Evolutionary conservation across 2,888 invertebrate genomes (phyloP).

Genomic region (Dryomyza anilis): DNA sequence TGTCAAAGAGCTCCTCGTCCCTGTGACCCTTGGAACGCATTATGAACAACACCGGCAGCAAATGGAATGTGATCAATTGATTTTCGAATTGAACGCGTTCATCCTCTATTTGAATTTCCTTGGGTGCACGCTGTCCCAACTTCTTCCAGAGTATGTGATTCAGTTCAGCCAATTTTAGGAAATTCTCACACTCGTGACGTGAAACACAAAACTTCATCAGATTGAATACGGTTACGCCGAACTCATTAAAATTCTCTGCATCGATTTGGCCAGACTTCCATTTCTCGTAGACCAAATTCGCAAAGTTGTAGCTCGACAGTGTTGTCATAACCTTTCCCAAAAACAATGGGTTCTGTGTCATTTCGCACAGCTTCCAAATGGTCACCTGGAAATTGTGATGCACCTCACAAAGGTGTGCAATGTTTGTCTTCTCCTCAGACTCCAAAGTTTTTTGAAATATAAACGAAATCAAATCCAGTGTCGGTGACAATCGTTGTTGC

Average conservation of each 20-base stretch:
- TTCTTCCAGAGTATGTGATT: conserved; percentile 61
- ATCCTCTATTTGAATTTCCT: conserved; percentile 55
- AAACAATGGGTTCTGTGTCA: conserved; percentile 57
- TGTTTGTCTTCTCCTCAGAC: conserved; percentile 57
- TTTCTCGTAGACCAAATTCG: conserved; percentile 53
- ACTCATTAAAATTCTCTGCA: conserved; percentile 50
- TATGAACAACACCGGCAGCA: conserved; percentile 68
- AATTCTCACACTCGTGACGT: conserved; percentile 50
- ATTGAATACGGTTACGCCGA: conserved; percentile 58
- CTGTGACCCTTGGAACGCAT: conserved; percentile 49
- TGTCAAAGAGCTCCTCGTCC: conserved; percentile 63
- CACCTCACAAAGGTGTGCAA: conserved; percentile 54
- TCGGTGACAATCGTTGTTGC: conserved; percentile 65
- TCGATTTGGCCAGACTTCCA: conserved; percentile 45
- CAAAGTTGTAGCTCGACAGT: conserved; percentile 51
- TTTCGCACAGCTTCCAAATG: conserved; percentile 56
- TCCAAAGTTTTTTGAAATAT: conserved; percentile 64
- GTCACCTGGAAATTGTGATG: conserved; percentile 52
- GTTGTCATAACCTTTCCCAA: conserved; percentile 49
- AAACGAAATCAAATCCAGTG: conserved; percentile 65
- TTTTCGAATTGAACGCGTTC: conserved; percentile 63
- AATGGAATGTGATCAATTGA: conserved; percentile 68
- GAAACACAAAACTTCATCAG: conserved; percentile 57
- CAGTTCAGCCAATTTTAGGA: conserved; percentile 58
- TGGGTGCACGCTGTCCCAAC: conserved; percentile 52